Evolutionary conservation across 1,140 invertebrate genomes (phyloP), one percentile per base, ranked within the genome.

Genomic region (Rhopalosiphum maidis): DNA sequence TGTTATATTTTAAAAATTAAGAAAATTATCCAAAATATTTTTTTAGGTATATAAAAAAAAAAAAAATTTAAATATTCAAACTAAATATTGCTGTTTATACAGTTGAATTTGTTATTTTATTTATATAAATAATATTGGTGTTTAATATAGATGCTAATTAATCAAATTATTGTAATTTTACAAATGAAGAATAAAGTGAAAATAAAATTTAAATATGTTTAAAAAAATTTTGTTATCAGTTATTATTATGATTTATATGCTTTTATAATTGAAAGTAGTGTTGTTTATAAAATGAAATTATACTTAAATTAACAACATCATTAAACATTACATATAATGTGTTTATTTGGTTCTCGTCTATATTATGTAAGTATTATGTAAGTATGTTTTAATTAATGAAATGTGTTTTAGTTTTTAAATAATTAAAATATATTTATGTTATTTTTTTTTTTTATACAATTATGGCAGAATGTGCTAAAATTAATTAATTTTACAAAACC

Each of bases 301-400:
- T n/a, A n/a, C 60, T 77, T 77, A 77, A 15, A 77, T 77, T 77
- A n/a, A 77, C 60, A 35, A 77, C 60, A 77, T n/a, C 60, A 77
- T 77, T 77, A 77, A 77, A 77, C 60, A 77, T 77, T 35, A n/a
- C 60, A 77, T 77, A n/a, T n/a, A 77, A 77, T 77, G n/a, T 77
- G 60, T 77, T 77, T 35, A 77, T 77, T 77, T 77, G 60, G 60
- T 77, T 77, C 60, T 77, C 60, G 15, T 77, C 60, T 77, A 35
- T 77, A n/a, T 77, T 77, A n/a, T 77, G 60, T 77, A 77, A 77
- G 60, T 77, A 77, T 77, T 77, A n/a, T 77, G 60, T 77, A 77
- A 77, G 60, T 77, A 77, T 77, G 30, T 77, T n/a, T 77, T 77
- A n/a, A 77, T n/a, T 77, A n/a, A 77, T 77, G 60, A n/a, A 77